These are phyloP conservation scores for Calephelis perditalis DNA, from an alignment of 2,888 invertebrate species.

Conservation along the genomic window DNA sequence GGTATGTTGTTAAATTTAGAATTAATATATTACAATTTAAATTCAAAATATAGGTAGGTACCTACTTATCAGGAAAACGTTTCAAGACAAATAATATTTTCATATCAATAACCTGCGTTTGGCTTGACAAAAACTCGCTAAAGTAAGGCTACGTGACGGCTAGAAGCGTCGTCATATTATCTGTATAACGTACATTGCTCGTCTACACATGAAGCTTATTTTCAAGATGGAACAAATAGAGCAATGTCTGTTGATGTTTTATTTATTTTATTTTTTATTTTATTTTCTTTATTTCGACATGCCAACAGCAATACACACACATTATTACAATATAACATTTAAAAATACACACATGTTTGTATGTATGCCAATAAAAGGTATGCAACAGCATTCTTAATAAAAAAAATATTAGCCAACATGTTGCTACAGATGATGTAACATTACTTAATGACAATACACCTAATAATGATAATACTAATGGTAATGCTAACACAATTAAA, in stretches of 20 bases:
- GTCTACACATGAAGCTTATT: not conserved
- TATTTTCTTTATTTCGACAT: too few relatives aligned
- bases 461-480: too few relatives aligned
- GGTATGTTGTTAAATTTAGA: not conserved
- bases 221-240: constrained; percentile 24
- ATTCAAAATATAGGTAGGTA: constrained; percentile 13
- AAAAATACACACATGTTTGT: too few relatives aligned
- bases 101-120: constrained; percentile 30
- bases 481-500: too few relatives aligned
- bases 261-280: too few relatives aligned
- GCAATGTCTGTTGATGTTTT: constrained; percentile 40
- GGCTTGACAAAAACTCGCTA: constrained; percentile 29
- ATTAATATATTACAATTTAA: not conserved
- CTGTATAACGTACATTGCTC: constrained; percentile 28
- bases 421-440: too few relatives aligned
- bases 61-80: constrained; percentile 17
- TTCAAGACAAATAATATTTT: constrained; percentile 25
- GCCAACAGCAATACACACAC: too few relatives aligned
- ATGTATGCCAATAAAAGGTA: too few relatives aligned
- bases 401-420: too few relatives aligned
- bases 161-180: constrained; percentile 15
- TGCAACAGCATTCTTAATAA: too few relatives aligned
- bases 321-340: too few relatives aligned
- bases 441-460: too few relatives aligned
- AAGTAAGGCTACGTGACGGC: constrained; percentile 22